phyloP scores from a whole-genome alignment of 1,140 invertebrate genomes.

The Pissodes strobi region DNA sequence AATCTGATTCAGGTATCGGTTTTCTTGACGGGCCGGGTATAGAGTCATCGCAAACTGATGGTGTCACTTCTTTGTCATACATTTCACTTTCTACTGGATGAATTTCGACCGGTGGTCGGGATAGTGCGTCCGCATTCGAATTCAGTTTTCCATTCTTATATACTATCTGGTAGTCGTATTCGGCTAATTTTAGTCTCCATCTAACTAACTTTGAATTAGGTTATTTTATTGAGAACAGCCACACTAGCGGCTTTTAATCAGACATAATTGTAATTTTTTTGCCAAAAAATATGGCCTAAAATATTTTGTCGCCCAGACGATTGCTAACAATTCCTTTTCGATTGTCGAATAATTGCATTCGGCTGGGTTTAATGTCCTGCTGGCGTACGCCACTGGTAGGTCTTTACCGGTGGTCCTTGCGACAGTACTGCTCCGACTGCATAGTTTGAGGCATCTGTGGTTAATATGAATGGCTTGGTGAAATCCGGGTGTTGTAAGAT shows the following conservation, averaged over 20 bases:
- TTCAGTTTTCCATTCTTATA: conserved; percentile 54
- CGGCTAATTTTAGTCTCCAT: conserved; percentile 54
- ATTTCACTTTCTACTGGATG: neutral
- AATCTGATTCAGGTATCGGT: too few species aligned
- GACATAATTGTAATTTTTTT: conserved; percentile 41
- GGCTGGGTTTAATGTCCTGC: too few species aligned
- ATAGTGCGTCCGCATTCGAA: conserved; percentile 21
- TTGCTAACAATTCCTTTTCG: too few species aligned
- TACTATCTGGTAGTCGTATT: conserved; percentile 57
- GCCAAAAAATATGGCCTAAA: conserved; percentile 41
- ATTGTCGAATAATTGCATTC: too few species aligned
- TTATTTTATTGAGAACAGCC: too few species aligned
- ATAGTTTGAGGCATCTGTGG: conserved; percentile 25
- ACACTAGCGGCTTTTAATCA: conserved; percentile 36
- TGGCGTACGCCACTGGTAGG: too few species aligned
- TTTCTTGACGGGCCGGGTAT: too few species aligned
- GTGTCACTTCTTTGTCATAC: too few species aligned
- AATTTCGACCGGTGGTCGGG: conserved; percentile 8
- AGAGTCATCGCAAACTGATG: too few species aligned
- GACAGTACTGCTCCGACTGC: conserved; percentile 18
- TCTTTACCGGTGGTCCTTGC: conserved; percentile 27
- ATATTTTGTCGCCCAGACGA: too few species aligned
- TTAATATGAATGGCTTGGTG: conserved; percentile 14
- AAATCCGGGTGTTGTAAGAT: conserved; percentile 48
- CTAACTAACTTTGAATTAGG: conserved; percentile 53